Conservation (phyloP, 1,140 invertebrate genomes). For the Ephestia elutella region DNA sequence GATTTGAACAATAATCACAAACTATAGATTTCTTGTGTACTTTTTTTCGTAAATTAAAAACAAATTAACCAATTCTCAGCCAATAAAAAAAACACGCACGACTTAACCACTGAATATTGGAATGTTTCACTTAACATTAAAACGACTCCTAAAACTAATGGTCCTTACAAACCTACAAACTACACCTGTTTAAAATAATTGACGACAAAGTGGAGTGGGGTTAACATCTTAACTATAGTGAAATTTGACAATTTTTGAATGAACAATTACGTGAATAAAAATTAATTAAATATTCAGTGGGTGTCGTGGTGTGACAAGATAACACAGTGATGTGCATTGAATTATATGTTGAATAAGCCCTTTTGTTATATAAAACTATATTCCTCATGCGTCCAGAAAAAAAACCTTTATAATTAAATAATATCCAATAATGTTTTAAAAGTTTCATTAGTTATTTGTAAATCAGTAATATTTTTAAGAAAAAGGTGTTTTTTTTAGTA, state of each 20-base stretch:
- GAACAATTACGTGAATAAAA: not conserved
- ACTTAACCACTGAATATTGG: not conserved
- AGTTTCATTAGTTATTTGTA: too few species aligned
- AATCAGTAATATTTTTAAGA: too few species aligned
- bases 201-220: not conserved
- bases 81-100: not conserved
- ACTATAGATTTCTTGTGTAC: too few species aligned
- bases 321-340: slow-evolving; percentile 7
- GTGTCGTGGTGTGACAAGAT: not conserved
- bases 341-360: not conserved
- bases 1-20: too few species aligned
- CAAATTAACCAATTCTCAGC: not conserved
- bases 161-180: not conserved
- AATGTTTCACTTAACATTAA: not conserved
- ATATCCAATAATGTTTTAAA: too few species aligned
- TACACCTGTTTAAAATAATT: not conserved
- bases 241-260: not conserved
- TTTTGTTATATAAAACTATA: too few species aligned
- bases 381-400: too few species aligned
- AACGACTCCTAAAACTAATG: not conserved
- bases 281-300: not conserved
- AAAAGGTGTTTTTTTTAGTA: too few species aligned
- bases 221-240: not conserved
- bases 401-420: too few species aligned
- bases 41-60: too few species aligned